Evolutionary conservation across 2,888 invertebrate genomes (phyloP).

Genomic region (Tillus elongatus): DNA sequence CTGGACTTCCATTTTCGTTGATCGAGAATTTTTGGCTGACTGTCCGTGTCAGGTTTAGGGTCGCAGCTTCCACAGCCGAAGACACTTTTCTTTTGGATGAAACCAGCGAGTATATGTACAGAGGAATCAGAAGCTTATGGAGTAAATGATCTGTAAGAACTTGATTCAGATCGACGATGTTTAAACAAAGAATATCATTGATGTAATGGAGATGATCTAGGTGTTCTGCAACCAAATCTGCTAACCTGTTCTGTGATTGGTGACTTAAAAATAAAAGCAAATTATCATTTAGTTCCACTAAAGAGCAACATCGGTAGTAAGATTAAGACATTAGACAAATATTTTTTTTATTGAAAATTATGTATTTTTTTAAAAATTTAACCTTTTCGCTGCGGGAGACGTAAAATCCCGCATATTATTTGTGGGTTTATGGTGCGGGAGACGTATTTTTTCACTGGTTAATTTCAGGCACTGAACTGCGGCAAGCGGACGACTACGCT

Average conservation of each 20-base stretch:
- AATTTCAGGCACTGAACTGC: too few relatives aligned
- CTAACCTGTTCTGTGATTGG: constrained; percentile 79
- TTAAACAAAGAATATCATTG: constrained; percentile 89
- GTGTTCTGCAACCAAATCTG: constrained; percentile 94
- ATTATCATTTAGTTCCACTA: too few relatives aligned
- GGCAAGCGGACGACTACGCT: too few relatives aligned
- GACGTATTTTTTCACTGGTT: too few relatives aligned
- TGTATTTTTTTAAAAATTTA: constrained; percentile 8
- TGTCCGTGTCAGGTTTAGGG: constrained; percentile 56
- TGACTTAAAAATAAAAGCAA: constrained; percentile 66
- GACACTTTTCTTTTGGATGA: constrained; percentile 43
- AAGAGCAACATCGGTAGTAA: neutral
- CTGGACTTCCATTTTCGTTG: constrained; percentile 31
- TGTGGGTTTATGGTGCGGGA: too few relatives aligned
- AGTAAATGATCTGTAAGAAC: constrained; percentile 90
- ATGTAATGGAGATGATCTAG: constrained; percentile 95
- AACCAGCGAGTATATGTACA: constrained; percentile 83
- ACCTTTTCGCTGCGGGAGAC: too few relatives aligned
- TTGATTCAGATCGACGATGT: constrained; percentile 86
- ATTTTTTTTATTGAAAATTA: constrained; percentile 7
- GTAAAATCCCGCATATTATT: too few relatives aligned
- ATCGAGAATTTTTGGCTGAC: constrained; percentile 50
- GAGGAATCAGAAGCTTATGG: constrained; percentile 83
- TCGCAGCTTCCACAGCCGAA: constrained; percentile 50
- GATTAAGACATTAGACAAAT: constrained; percentile 5